These are phyloP conservation scores for Alviniconcha strummeri DNA, from an alignment of 2,888 invertebrate species.

Conservation along the genomic window DNA sequence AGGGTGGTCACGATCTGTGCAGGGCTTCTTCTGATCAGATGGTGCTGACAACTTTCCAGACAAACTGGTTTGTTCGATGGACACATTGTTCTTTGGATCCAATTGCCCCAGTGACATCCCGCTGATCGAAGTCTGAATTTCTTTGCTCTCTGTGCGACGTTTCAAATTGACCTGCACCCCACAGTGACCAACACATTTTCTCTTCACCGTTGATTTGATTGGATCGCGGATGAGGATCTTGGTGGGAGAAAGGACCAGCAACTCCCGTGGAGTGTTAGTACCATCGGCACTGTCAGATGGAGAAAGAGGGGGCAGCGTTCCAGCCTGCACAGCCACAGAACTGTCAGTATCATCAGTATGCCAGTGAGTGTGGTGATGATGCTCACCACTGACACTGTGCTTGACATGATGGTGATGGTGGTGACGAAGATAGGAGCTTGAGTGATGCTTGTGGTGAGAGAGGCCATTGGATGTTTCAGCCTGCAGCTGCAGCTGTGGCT, in stretches of 20 bases:
- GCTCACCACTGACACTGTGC: conserved; percentile 19
- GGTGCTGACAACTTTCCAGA: background rate
- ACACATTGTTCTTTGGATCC: background rate
- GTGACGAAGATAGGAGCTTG: conserved; percentile 43
- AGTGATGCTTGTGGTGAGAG: conserved; percentile 35
- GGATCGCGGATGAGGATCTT: conserved; percentile 42
- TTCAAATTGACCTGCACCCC: conserved; percentile 62
- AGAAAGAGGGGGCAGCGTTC: background rate
- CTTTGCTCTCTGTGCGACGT: conserved; percentile 55
- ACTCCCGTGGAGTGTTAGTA: conserved; percentile 24
- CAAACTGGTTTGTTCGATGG: background rate
- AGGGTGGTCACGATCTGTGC: no score
- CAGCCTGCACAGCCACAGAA: background rate
- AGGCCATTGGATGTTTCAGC: conserved; percentile 12
- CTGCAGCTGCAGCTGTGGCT: background rate
- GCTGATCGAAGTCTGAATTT: conserved; percentile 42
- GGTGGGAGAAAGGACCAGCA: conserved; percentile 37
- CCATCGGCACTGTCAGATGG: conserved; percentile 17
- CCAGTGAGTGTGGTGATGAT: conserved; percentile 24
- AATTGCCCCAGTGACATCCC: background rate
- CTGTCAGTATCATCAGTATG: background rate
- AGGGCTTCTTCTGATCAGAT: background rate
- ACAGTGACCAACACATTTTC: conserved; percentile 54
- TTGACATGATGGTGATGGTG: conserved; percentile 43
- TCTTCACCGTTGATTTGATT: conserved; percentile 40